phyloP scores from a whole-genome alignment of 2,797 vertebrate species.

The Epinephelus malabaricus region DNA sequence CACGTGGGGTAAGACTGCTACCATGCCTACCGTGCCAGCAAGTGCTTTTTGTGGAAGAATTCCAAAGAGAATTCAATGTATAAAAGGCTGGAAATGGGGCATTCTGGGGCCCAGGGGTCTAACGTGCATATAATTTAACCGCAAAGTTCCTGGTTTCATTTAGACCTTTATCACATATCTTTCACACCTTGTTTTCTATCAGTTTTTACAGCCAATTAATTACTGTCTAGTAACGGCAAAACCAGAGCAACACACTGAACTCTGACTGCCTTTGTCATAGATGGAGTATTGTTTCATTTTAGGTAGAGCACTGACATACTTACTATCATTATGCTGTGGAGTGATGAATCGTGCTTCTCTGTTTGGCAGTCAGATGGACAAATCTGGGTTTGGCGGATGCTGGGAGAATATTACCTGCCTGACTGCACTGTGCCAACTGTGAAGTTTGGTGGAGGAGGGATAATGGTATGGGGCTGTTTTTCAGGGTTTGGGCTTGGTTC shows the following conservation, averaged over 20 bases:
- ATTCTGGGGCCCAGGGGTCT: background rate
- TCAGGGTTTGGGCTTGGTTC: too few species aligned
- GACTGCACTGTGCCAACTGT: too few species aligned
- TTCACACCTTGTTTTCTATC: conserved; percentile 16
- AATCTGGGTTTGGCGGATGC: too few species aligned
- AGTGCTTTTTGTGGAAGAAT: conserved; percentile 63
- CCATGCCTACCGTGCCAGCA: conserved; percentile 48
- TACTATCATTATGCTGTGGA: background rate
- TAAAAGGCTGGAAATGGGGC: conserved; percentile 29
- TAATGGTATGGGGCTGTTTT: too few species aligned
- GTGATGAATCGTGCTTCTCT: too few species aligned
- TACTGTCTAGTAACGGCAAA: background rate
- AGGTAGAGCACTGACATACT: too few species aligned
- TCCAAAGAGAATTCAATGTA: conserved; percentile 50
- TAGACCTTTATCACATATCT: conserved; percentile 4
- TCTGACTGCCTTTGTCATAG: background rate
- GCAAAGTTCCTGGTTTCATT: conserved; percentile 22
- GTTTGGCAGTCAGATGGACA: too few species aligned
- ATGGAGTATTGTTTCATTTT: too few species aligned
- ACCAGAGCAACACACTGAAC: conserved; percentile 2
- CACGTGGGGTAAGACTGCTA: conserved; percentile 57
- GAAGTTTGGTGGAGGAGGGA: too few species aligned
- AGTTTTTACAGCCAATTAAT: background rate
- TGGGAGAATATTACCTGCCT: too few species aligned
- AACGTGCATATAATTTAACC: conserved; percentile 4